phyloP scores from a whole-genome alignment of 2,888 invertebrate genomes.

The Artemia sinica region DNA sequence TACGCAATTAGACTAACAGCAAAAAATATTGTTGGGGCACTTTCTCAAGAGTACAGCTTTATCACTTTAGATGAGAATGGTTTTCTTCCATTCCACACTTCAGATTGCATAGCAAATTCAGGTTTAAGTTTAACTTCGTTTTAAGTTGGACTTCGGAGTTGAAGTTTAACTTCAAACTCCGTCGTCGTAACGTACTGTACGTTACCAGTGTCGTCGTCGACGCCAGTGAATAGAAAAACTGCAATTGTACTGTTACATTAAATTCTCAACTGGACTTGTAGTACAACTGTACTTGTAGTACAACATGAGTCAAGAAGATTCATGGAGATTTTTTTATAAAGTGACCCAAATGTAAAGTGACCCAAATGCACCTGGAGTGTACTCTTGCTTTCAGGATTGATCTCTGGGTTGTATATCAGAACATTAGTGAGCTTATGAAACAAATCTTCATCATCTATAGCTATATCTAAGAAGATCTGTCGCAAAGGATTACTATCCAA shows the following conservation, averaged over 20 bases:
- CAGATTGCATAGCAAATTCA: too few relatives aligned
- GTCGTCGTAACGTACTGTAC: too few relatives aligned
- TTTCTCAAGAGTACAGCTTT: background rate
- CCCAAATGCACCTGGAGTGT: background rate
- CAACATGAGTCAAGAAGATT: constrained; percentile 8
- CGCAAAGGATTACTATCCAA: background rate
- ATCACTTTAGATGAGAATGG: background rate
- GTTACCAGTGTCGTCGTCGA: too few relatives aligned
- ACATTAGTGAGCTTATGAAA: constrained; percentile 11
- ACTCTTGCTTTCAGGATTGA: background rate
- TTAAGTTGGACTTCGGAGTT: too few relatives aligned
- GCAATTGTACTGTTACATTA: background rate
- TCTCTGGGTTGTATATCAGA: constrained; percentile 5
- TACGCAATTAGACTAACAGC: background rate
- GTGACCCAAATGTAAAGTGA: too few relatives aligned
- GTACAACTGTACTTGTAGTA: background rate
- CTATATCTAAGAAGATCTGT: background rate
- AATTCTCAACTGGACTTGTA: background rate
- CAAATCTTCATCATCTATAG: background rate
- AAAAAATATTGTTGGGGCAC: background rate
- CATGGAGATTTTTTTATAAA: background rate
- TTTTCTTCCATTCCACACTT: too few relatives aligned
- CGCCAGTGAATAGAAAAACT: background rate
- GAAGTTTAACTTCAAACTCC: too few relatives aligned
- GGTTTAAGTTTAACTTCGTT: too few relatives aligned